Base-by-base conservation (phyloP, 2,888 invertebrate species). In the Coelopa pilipes region DNA sequence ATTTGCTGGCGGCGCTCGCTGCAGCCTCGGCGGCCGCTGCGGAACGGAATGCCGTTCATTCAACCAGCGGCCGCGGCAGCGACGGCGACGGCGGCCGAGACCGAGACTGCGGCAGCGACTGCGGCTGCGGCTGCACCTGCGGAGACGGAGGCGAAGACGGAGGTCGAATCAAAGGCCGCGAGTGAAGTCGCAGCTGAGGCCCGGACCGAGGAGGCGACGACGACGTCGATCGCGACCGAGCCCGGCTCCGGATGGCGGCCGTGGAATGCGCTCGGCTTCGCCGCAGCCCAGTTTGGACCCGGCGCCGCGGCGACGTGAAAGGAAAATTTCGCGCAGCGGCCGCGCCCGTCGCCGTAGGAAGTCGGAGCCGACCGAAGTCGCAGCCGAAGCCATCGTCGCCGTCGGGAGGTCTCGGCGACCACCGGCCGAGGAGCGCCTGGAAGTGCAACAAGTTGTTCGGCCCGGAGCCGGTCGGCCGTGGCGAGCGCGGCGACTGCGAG, bases 31-130 rank as follows among this genome's bases (percentile, higher is more conserved):
- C 65, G 62, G 50, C 53, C 55, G 53, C 45, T 19, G 63, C 53
- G 63, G 46, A 71, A 65, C 63, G 63, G 55, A 71, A 71, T 71
- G 63, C 49, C 71, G 63, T 63, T 71, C 63, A 65, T 63, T 65
- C 71, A 71, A 63, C 63, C 63, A 71, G 21, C 19, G 50, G 46
- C 45, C 19, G 57, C 60, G 46, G 12, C 59, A 19, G 47, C 47
- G 47, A 15, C 11, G 49, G 46, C 46, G 57, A 57, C 46, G 55
- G 55, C 45, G 46, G 57, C 57, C 55, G 12, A 55, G 46, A 55
- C n/a, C n/a, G n/a, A 11, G 45, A 55, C 24, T 12, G 24, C 17
- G 13, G 21, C 24, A 59, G 60, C 60, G 24, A 19, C 59, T 19
- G 24, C 21, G 12, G 19, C 1, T 59, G n/a, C 21, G 59, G 12